Base-by-base conservation (phyloP, 2,888 invertebrate species). In the Prosopocoilus inquinatus region DNA sequence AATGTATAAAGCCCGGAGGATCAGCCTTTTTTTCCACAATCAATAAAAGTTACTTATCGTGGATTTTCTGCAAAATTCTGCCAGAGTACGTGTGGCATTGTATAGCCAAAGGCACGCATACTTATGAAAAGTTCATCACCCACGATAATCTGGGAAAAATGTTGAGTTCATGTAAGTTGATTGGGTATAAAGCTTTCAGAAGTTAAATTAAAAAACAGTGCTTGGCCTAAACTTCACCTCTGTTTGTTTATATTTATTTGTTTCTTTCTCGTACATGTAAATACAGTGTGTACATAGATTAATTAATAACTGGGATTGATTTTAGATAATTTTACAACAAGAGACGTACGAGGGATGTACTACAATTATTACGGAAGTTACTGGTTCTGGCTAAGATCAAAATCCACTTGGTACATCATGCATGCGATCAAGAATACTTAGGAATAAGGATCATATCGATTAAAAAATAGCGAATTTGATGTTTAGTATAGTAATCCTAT, bases 51-150 rank as follows among this genome's bases (percentile, higher is more conserved):
- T 49, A 73, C 33, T 43, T 75, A 44, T 79, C 84, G 7, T 84
- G 84, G 9, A 44, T 53, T 70, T 36, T 84, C 57, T 68, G 79
- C 0, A 88, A 96, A 45, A 74, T 84, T 20, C 65, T 85, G 0
- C 90, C 88, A 0, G 96, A 96, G 78, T 82, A 89, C 72, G 61
- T 92, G 0, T 66, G 93, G 0, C 79, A 80, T 32, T 47, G 86
- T 0, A 71, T 92, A 9, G 94, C 96, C 0, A 76, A 75, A 58
- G 94, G 93, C 2, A 91, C 93, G 0, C 96, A 96, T 72, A 84
- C 92, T 57, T 94, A 89, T 85, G 83, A 91, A 5, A 91, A 92
- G 75, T 91, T 96, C 74, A 83, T 92, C 11, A 79, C 84, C 0
- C 92, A 93, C 9, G 13, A 41, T 9, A 13, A 41, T 9, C 2